Conservation (phyloP, 2,888 invertebrate genomes). For the Nebria salina region DNA sequence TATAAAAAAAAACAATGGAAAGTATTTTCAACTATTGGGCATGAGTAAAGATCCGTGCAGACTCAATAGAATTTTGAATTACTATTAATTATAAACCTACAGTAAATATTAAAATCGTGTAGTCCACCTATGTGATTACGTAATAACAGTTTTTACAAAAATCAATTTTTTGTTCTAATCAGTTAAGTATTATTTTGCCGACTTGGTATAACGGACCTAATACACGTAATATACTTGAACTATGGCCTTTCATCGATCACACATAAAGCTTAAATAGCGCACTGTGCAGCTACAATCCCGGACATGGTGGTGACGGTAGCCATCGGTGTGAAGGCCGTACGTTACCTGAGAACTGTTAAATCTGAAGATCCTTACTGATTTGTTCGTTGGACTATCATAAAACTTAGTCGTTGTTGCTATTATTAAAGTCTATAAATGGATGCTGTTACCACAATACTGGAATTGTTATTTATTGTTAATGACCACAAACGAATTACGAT, state of each 20-base stretch:
- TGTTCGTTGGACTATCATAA: constrained; percentile 4
- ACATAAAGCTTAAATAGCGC: constrained; percentile 40
- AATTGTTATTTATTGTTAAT: neutral
- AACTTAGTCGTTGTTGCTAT: neutral
- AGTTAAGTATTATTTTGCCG: constrained; percentile 6
- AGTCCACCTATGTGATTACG: constrained; percentile 7
- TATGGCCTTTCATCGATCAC: constrained; percentile 28
- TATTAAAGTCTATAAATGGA: neutral
- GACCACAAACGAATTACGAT: neutral
- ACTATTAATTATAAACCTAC: neutral
- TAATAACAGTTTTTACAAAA: neutral
- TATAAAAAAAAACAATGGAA: constrained; percentile 12
- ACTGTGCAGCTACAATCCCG: constrained; percentile 21
- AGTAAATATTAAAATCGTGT: constrained; percentile 7
- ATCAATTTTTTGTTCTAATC: neutral
- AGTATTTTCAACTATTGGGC: constrained; percentile 4
- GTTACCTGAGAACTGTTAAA: constrained; percentile 14
- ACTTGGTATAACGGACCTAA: neutral
- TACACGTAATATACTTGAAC: constrained; percentile 28
- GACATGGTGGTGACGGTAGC: constrained; percentile 18
- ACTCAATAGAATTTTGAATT: neutral
- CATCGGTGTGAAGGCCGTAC: constrained; percentile 27
- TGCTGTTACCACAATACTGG: neutral
- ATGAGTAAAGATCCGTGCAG: neutral
- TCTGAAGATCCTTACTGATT: neutral